These are phyloP conservation scores for Dendroctonus ponderosae DNA, from an alignment of 1,140 invertebrate species.

Conservation along the genomic window DNA sequence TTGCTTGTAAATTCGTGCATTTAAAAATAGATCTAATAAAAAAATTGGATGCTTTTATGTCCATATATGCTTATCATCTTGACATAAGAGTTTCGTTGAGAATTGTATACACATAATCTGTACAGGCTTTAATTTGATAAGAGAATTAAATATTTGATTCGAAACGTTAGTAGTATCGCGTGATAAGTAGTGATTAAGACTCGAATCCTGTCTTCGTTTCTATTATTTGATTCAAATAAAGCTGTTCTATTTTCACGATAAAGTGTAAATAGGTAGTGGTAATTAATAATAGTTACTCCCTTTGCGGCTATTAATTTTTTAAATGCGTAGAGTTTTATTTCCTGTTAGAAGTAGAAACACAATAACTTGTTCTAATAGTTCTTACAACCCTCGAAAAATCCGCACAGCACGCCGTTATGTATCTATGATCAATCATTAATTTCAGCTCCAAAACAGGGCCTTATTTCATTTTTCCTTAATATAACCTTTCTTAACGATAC, in stretches of 20 bases:
- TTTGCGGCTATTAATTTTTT: too few relatives aligned
- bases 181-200: conserved; percentile 12
- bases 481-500: conserved; percentile 31
- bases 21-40: too few relatives aligned
- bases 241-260: conserved; percentile 4
- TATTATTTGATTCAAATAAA: conserved; percentile 15
- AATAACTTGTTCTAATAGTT: too few relatives aligned
- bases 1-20: too few relatives aligned
- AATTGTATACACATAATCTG: too few relatives aligned
- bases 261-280: background rate
- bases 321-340: too few relatives aligned
- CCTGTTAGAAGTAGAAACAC: too few relatives aligned
- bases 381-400: background rate
- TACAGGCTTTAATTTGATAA: conserved; percentile 1
- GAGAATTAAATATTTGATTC: conserved; percentile 15
- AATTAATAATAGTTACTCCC: background rate
- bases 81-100: too few relatives aligned
- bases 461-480: conserved; percentile 23
- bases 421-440: conserved; percentile 31
- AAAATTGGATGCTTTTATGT: too few relatives aligned
- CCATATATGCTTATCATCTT: too few relatives aligned
- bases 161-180: conserved; percentile 2
- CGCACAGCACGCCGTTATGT: conserved; percentile 7
- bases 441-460: conserved; percentile 16
- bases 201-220: conserved; percentile 3